phyloP scores from a whole-genome alignment of 2,113 vertebrate species.

The Oncorhynchus keta region DNA sequence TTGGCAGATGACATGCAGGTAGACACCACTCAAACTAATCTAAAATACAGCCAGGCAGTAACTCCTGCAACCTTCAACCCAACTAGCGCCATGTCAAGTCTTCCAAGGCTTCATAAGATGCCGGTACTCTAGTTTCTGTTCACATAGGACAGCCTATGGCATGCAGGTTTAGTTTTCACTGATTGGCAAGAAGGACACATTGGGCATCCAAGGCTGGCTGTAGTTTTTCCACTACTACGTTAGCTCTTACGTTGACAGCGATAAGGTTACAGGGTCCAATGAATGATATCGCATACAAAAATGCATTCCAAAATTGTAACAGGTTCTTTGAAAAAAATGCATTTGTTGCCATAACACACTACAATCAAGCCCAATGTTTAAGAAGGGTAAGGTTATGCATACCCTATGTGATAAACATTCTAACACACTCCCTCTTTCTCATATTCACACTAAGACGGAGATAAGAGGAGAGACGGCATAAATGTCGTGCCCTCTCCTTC shows the following conservation, averaged over 20 bases:
- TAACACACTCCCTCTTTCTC: neutral
- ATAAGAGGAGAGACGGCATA: neutral
- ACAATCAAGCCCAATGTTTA: neutral
- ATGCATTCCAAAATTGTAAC: neutral
- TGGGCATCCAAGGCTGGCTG: constrained; percentile 30
- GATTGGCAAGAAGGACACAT: constrained; percentile 27
- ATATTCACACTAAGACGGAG: neutral
- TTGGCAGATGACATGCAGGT: no score
- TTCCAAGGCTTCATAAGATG: constrained; percentile 25
- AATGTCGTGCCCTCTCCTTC: no score
- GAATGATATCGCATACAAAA: no score
- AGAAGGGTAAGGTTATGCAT: neutral
- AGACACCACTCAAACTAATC: no score
- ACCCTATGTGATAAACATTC: no score
- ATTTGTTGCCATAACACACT: neutral
- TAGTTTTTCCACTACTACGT: neutral
- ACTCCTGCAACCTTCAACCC: no score
- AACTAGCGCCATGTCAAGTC: no score
- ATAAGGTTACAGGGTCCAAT: neutral
- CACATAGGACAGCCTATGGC: constrained; percentile 27
- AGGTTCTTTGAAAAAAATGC: neutral
- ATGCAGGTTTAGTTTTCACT: constrained; percentile 54
- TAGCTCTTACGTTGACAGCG: neutral
- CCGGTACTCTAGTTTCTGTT: constrained; percentile 37
- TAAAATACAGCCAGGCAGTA: no score